phyloP scores from a whole-genome alignment of 2,888 invertebrate species.

The Emmelina monodactyla region DNA sequence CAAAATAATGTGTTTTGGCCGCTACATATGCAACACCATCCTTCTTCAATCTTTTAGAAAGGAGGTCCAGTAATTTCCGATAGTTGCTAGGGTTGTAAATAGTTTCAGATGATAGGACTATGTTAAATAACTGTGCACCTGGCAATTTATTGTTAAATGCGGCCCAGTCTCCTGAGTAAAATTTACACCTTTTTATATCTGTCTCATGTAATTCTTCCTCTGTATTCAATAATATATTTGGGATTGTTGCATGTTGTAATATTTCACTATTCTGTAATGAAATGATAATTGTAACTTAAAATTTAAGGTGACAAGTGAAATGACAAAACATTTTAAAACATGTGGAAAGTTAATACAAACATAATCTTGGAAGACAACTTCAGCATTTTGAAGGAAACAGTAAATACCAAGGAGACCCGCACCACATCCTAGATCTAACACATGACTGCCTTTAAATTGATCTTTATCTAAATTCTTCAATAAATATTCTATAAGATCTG shows the following conservation, averaged over 20 bases:
- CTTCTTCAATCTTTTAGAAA: slow-evolving; percentile 67
- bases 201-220: slow-evolving; percentile 37
- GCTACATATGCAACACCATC: slow-evolving; percentile 77
- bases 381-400: slow-evolving; percentile 71
- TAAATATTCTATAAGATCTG: slow-evolving; percentile 78
- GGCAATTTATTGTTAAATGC: slow-evolving; percentile 57
- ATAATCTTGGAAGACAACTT: slow-evolving; percentile 92
- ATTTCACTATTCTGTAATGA: slow-evolving; percentile 84
- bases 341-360: slow-evolving; percentile 76
- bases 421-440: slow-evolving; percentile 94
- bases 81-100: slow-evolving; percentile 88
- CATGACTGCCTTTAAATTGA: slow-evolving; percentile 55
- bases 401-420: slow-evolving; percentile 88
- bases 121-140: slow-evolving; percentile 70
- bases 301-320: background rate
- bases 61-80: slow-evolving; percentile 74
- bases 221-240: slow-evolving; percentile 77
- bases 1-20: slow-evolving; percentile 94
- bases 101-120: slow-evolving; percentile 92
- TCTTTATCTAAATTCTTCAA: slow-evolving; percentile 26
- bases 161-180: slow-evolving; percentile 80
- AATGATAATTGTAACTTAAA: slow-evolving; percentile 8
- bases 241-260: slow-evolving; percentile 78
- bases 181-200: slow-evolving; percentile 50
- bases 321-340: too few species aligned